Percentiles rank a stretch among this genome's conserved stretches.
Conservation (phyloP, 2,113 vertebrate genomes). For the Phalacrocorax aristotelis region DNA sequence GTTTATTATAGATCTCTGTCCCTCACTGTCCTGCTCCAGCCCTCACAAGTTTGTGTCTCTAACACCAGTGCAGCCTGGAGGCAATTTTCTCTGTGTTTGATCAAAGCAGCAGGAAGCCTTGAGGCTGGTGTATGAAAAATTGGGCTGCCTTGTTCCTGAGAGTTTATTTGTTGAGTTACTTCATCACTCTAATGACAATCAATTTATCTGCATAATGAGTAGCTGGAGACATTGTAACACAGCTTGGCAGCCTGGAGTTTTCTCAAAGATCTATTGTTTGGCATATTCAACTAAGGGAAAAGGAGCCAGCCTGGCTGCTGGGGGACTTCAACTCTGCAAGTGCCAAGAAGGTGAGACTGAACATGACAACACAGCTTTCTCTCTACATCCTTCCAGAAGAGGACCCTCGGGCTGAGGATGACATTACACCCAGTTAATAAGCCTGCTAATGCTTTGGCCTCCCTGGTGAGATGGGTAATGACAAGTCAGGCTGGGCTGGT, state of each 20-base stretch:
- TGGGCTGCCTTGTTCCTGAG: neutral
- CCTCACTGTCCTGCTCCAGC: neutral
- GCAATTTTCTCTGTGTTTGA: neutral
- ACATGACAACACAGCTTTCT: neutral
- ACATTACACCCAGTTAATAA: neutral
- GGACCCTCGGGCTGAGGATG: neutral
- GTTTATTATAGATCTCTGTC: neutral
- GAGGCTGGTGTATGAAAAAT: neutral
- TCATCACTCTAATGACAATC: constrained; percentile 3
- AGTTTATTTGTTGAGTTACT: neutral
- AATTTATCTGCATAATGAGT: neutral
- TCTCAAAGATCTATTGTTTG: constrained; percentile 9
- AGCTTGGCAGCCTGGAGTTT: constrained; percentile 9
- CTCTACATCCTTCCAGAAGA: neutral
- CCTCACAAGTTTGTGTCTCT: neutral
- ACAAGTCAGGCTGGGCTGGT: neutral
- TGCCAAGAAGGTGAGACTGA: neutral
- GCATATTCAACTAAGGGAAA: neutral
- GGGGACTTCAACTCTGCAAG: neutral
- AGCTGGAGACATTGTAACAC: constrained; percentile 5
- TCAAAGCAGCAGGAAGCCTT: neutral
- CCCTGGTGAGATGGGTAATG: neutral
- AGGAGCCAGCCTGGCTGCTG: constrained; percentile 10
- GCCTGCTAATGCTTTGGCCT: neutral
- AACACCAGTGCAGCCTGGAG: neutral